These are phyloP conservation scores for Cosmia trapezina DNA, from an alignment of 2,888 invertebrate species.

Conservation along the genomic window DNA sequence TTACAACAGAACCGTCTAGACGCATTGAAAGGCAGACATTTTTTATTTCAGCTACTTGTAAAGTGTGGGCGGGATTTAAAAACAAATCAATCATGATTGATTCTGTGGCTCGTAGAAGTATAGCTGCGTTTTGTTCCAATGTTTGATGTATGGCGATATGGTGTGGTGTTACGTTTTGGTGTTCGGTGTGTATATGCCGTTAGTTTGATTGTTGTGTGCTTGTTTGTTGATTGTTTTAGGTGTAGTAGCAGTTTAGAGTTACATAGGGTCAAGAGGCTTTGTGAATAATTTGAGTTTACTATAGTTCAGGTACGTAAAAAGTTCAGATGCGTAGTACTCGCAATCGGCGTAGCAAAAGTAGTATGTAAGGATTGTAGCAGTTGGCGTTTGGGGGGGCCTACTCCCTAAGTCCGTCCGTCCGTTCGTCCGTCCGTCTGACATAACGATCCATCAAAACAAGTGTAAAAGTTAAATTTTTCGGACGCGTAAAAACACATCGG, in stretches of 20 bases:
- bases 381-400: too few species aligned
- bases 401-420: too few species aligned
- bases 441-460: too few species aligned
- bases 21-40: slow-evolving; percentile 80
- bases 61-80: slow-evolving; percentile 76
- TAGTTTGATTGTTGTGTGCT: slow-evolving; percentile 37
- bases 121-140: slow-evolving; percentile 53
- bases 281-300: not conserved
- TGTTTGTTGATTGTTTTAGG: slow-evolving; percentile 36
- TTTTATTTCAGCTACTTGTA: slow-evolving; percentile 78
- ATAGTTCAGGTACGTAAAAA: too few species aligned
- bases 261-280: slow-evolving; percentile 5
- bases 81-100: slow-evolving; percentile 77
- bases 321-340: too few species aligned
- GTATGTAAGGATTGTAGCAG: too few species aligned
- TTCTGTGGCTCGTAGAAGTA: slow-evolving; percentile 51
- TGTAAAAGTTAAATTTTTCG: too few species aligned
- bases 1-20: slow-evolving; percentile 82
- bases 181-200: slow-evolving; percentile 37
- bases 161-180: slow-evolving; percentile 24
- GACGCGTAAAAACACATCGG: too few species aligned
- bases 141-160: slow-evolving; percentile 49
- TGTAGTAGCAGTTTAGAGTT: slow-evolving; percentile 33
- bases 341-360: too few species aligned
- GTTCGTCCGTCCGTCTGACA: too few species aligned